Evolutionary conservation across 1,140 invertebrate species (phyloP), one percentile per base, ranked within the genome.

Genomic region (Drosophila burlai): DNA sequence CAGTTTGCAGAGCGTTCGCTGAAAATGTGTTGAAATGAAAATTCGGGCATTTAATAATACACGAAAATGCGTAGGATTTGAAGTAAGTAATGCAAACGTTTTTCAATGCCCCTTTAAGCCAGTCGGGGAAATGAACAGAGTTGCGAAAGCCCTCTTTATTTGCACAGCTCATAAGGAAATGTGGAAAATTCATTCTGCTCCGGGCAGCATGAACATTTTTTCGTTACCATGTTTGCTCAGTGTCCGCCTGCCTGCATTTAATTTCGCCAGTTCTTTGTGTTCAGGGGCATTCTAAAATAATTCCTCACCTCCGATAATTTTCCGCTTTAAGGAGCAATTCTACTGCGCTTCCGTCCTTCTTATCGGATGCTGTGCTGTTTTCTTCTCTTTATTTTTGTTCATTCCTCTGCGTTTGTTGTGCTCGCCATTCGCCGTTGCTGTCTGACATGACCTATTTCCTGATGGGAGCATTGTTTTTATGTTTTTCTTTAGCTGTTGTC

Each of bases 361-460:
- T 31, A 24, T 64, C 62, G 26, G 38, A 62, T 34, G 62, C 38
- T 62, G 54, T 11, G 36, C 0, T 34, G 4, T 24, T 34, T 36
- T 36, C 9, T 18, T 7, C 3, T 18, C 24, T 29, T 43, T 29
- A 40, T 45, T 69, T 36, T 43, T 49, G 49, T 69, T 69, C 13
- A 10, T 38, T 50, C 38, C 63, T 68, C 47, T 24, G 63, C 29
- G 66, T 68, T 71, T 71, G 67, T 71, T 71, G 66, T 71, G 67
- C 67, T 71, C 63, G 67, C 63, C 65, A 45, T 68, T 71, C 67
- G 67, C 26, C 21, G 21, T 31, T 40, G 57, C 34, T 29, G 34
- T 18, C 61, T 38, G 34, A 63, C 47, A 55, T 71, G 67, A 71
- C 67, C 54, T 50, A 59, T 74, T 61, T 73, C 21, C 50, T 72